These are phyloP conservation scores for Agrotis puta DNA, from an alignment of 2,888 invertebrate genomes.

Conservation along the genomic window DNA sequence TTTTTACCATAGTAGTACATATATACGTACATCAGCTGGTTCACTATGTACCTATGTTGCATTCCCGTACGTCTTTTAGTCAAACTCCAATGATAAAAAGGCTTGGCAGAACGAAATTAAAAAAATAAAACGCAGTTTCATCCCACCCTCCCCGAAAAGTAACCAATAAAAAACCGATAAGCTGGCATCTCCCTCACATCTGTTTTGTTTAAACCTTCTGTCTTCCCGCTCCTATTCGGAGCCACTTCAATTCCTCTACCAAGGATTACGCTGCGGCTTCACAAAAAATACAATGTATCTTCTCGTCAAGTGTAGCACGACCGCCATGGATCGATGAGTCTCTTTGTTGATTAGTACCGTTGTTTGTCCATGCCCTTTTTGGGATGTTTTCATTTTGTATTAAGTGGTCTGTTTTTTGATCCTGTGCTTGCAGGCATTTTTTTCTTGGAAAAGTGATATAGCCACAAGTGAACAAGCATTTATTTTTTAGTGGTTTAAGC, in stretches of 20 bases:
- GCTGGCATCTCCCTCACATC: too few relatives aligned
- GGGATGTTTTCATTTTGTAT: not conserved
- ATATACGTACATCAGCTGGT: too few relatives aligned
- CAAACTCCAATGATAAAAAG: too few relatives aligned
- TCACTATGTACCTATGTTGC: too few relatives aligned
- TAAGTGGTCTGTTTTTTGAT: not conserved
- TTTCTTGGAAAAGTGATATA: not conserved
- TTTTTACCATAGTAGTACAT: too few relatives aligned
- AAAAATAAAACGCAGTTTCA: too few relatives aligned
- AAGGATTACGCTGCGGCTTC: slow-evolving; percentile 43
- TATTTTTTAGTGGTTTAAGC: too few relatives aligned
- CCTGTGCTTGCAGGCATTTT: not conserved
- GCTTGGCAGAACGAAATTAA: too few relatives aligned
- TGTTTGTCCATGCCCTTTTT: slow-evolving; percentile 1
- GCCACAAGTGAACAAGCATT: not conserved
- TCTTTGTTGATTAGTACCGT: slow-evolving; percentile 40
- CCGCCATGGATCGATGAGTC: slow-evolving; percentile 24
- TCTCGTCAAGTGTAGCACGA: slow-evolving; percentile 35
- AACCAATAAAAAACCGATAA: too few relatives aligned
- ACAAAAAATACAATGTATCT: slow-evolving; percentile 56
- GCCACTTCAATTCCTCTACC: slow-evolving; percentile 56
- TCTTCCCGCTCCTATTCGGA: not conserved
- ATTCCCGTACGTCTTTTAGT: too few relatives aligned
- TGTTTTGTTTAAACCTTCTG: slow-evolving; percentile 33
- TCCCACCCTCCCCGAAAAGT: too few relatives aligned